Evolutionary conservation across 2,797 vertebrate species (phyloP), one percentile per base, ranked within the genome.

Genomic region (Tympanoctomys barrerae): DNA sequence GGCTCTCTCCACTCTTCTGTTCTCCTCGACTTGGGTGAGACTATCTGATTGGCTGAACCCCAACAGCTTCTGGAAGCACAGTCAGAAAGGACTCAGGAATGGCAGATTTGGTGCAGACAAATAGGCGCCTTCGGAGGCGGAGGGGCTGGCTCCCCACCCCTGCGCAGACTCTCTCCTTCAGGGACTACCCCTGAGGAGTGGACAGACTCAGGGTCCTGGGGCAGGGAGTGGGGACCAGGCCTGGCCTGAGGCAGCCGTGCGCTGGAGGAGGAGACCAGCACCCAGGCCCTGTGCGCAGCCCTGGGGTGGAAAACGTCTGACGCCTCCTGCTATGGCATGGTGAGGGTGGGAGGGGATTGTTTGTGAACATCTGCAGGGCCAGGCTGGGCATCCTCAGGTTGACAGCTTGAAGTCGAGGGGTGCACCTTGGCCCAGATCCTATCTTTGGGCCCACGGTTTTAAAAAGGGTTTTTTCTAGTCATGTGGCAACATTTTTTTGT

Each of bases 401-500:
- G 39, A 28, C 71, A 49, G 0, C 57, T 13, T 68, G 71, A 61
- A 62, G 83, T 10, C 68, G 33, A 3, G 18, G 70, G 61, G 61
- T 49, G 54, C 18, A 36, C 33, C 61, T 87, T 73, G 77, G 46
- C 81, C 61, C 16, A 21, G 8, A 70, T 66, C 26, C 39, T 16
- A 28, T 33, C 68, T 84, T 36, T 26, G n/a, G 46, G 81, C 33
- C 83, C 78, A 66, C 3, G 0, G 33, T 80, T 92, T 94, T 18
- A 70, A 64, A 87, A 92, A 77, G 39, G 52, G 13, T 57, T 57
- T 57, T 46, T 70, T 84, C 42, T 87, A 39, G 46, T 64, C 33
- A 42, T 73, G 80, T 92, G 75, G 13, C 66, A 92, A 82, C 33
- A 81, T 84, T 95, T 87, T 16, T 57, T 57, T 57, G 3, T 54